Base-by-base conservation (phyloP, 2,113 vertebrate genomes). In the Aegithalos caudatus region DNA sequence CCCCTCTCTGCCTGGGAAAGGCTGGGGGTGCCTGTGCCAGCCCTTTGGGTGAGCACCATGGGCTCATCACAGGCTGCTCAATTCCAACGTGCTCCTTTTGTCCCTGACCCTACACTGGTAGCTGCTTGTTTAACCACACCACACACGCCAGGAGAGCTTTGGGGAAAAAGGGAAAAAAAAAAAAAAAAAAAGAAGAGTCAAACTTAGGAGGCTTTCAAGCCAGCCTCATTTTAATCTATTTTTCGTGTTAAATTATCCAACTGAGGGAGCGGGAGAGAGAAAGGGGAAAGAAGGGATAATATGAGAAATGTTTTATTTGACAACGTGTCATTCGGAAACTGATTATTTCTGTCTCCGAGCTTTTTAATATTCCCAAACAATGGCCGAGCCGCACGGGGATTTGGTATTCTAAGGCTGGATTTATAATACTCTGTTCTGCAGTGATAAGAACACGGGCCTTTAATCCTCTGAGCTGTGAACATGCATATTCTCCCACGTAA, bases 381-480 rank as follows among this genome's bases (percentile, higher is more conserved):
- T 58, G 97, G 97, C 98, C 97, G 54, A 95, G 94, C 90, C 72
- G 40, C 93, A 1, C 38, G 21, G 97, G 98, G 97, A 98, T 98
- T 98, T 98, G 96, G 96, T 97, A 98, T 98, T 98, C 97, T 98
- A 97, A 98, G 97, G 81, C 97, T 97, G 98, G 98, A 98, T 98
- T 98, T 98, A 98, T 98, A 98, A 98, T 98, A 97, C 97, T 98
- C 98, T 98, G 98, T 97, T 98, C 96, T 96, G 97, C 94, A 92
- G 97, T 90, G 98, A 98, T 98, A 98, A 98, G 98, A 98, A 98
- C 97, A 98, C 1, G 25, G 98, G 97, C 97, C 97, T 98, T 98
- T 98, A 98, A 98, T 98, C 98, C 98, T 97, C 97, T 74, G 96
- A 97, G 97, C 97, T 97, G 98, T 98, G 98, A 98, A 97, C 97